Base-by-base conservation (phyloP, 2,888 invertebrate species). In the Melieria omissa region DNA sequence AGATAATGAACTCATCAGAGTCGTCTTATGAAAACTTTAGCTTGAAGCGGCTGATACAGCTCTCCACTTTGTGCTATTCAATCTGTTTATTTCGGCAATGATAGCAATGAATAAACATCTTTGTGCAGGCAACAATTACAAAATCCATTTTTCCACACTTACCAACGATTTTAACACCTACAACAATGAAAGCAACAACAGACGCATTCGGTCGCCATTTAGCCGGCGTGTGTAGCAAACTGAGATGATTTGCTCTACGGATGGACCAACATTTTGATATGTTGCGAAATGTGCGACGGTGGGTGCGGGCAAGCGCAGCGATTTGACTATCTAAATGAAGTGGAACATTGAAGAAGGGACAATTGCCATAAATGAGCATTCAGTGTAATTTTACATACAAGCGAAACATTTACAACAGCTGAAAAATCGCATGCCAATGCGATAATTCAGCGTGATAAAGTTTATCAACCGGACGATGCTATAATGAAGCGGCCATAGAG, bases 401-500 rank as follows among this genome's bases (percentile, higher is more conserved):
- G 29, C 29, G 29, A 29, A 41, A 12, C 14, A 41, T 62, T 16
- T 4, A 16, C 4, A 61, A 49, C n/a, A 49, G 44, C 42, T 16
- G 61, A 47, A 49, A 49, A 58, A 44, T 60, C 60, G 66, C 66
- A 67, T 44, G 60, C 5, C 49, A 47, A 7, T 67, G 60, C 52
- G 44, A 67, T 67, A 52, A 67, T 60, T 67, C 52, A 47, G 9
- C 16, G 52, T 60, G 49, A 67, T 67, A 67, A 67, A 67, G 61
- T 67, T 57, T 67, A 67, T 60, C 67, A 61, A 61, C 45, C 60
- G 44, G 61, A 52, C 60, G 42, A 60, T 29, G 29, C 29, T 29
- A 29, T 29, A 29, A 29, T 29, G 29, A 3, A 29, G 29, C 16
- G 16, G 16, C 16, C 16, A 16, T 16, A 16, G 16, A 16, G 16